phyloP scores from a whole-genome alignment of 2,113 vertebrate genomes.

The Macrotis lagotis region DNA sequence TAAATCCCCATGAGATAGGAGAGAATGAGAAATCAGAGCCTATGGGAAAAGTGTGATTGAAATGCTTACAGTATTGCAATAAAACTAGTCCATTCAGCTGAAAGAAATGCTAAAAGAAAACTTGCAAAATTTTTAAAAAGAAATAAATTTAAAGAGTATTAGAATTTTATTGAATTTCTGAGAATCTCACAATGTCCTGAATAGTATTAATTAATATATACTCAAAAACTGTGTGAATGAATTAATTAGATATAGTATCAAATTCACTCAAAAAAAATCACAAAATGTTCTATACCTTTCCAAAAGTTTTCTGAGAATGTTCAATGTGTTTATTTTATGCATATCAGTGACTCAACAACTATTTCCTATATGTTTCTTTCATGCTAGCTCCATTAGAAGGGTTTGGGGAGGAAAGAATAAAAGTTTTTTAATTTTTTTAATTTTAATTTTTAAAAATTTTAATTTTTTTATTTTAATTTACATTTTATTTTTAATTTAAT shows the following conservation, averaged over 20 bases:
- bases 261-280: background rate
- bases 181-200: background rate
- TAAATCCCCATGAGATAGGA: background rate
- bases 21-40: background rate
- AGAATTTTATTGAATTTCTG: background rate
- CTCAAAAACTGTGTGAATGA: background rate
- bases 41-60: background rate
- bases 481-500: too few relatives aligned
- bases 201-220: background rate
- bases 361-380: background rate
- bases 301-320: background rate
- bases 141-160: background rate
- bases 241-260: background rate
- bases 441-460: too few relatives aligned
- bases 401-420: background rate
- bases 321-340: background rate
- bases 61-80: background rate
- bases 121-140: background rate
- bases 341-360: background rate
- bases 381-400: background rate
- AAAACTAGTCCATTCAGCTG: background rate
- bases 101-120: background rate
- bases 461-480: too few relatives aligned
- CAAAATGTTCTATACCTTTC: background rate
- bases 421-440: too few relatives aligned